A percentile compares a stretch with the other conserved stretches of the same genome.
phyloP scores from a whole-genome alignment of 2,888 invertebrate species.

The Drosophila affinis region DNA sequence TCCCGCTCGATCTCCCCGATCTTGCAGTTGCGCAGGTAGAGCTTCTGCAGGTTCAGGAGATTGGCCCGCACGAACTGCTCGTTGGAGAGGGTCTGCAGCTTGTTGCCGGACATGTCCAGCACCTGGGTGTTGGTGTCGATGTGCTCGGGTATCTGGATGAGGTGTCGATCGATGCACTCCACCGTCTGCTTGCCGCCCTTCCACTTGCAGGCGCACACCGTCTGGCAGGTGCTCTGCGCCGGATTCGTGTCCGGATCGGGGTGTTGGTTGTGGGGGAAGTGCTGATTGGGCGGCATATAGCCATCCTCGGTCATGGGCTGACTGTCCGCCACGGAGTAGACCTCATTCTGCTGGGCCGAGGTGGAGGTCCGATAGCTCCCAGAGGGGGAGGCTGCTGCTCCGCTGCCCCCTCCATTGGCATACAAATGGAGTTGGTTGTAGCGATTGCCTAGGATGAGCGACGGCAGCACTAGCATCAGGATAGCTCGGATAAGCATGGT shows the following conservation, averaged over 20 bases:
- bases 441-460: slow-evolving; percentile 47
- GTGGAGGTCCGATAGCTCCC: slow-evolving; percentile 29
- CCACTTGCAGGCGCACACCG: slow-evolving; percentile 95
- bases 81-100: slow-evolving; percentile 91
- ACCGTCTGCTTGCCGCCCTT: slow-evolving; percentile 96
- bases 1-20: slow-evolving; percentile 93
- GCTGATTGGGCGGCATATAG: slow-evolving; percentile 61
- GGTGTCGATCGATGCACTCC: slow-evolving; percentile 92
- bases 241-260: slow-evolving; percentile 54
- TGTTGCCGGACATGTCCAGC: slow-evolving; percentile 94
- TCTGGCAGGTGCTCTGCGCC: slow-evolving; percentile 85
- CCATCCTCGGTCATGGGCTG: slow-evolving; percentile 81
- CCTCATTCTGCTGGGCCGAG: slow-evolving; percentile 68
- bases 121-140: slow-evolving; percentile 96
- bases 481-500: slow-evolving; percentile 37
- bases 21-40: slow-evolving; percentile 92
- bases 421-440: slow-evolving; percentile 64
- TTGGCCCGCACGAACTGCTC: slow-evolving; percentile 92
- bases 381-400: slow-evolving; percentile 12
- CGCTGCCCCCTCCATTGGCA: slow-evolving; percentile 49
- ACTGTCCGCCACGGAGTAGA: slow-evolving; percentile 78
- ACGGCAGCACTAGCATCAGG: slow-evolving; percentile 45
- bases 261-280: slow-evolving; percentile 47
- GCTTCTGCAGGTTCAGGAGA: slow-evolving; percentile 93
- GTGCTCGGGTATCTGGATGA: slow-evolving; percentile 93